phyloP scores from a whole-genome alignment of 2,888 invertebrate species.

The Trypoxylon attenuatum region DNA sequence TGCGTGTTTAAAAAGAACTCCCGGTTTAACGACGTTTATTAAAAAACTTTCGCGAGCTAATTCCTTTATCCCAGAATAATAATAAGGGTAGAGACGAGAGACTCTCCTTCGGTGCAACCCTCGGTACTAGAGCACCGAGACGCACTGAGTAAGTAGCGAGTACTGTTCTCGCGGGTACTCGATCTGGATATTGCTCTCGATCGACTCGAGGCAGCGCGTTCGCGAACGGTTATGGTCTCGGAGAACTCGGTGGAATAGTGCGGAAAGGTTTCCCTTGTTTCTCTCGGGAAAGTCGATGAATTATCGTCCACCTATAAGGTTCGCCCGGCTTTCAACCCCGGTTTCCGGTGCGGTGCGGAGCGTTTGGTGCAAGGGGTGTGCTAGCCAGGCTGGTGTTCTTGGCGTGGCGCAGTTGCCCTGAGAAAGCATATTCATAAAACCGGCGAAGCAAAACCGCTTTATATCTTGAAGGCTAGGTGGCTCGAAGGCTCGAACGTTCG shows the following conservation, averaged over 20 bases:
- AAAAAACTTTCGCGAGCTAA: background rate
- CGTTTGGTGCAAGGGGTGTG: slow-evolving; percentile 48
- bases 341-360: slow-evolving; percentile 33
- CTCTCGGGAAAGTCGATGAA: slow-evolving; percentile 55
- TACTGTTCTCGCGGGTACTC: background rate
- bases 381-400: background rate
- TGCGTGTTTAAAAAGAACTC: background rate
- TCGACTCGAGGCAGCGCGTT: background rate
- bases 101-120: background rate
- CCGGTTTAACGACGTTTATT: background rate
- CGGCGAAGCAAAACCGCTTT: slow-evolving; percentile 70
- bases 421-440: slow-evolving; percentile 73
- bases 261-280: slow-evolving; percentile 61
- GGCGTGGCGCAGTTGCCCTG: slow-evolving; percentile 24
- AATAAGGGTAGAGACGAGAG: background rate
- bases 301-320: slow-evolving; percentile 62
- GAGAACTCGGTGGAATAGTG: background rate
- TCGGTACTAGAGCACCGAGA: background rate
- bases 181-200: background rate
- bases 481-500: slow-evolving; percentile 10
- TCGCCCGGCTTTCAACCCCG: slow-evolving; percentile 56
- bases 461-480: slow-evolving; percentile 58
- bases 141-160: background rate
- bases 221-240: background rate
- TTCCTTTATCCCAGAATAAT: background rate